phyloP scores from a whole-genome alignment of 2,797 vertebrate genomes.

The Synaphobranchus kaupii region DNA sequence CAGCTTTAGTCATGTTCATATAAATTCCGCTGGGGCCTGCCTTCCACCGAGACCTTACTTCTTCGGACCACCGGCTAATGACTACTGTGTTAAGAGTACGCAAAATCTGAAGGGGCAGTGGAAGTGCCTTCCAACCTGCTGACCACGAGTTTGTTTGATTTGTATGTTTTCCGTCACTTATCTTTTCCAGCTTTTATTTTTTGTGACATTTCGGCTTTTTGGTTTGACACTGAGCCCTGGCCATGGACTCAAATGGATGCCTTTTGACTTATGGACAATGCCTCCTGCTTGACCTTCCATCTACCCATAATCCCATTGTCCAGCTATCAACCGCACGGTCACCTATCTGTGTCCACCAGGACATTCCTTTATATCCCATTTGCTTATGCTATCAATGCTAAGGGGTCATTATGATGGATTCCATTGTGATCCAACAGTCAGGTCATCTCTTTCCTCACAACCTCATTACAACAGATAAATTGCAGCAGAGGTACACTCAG shows the following conservation, averaged over 20 bases:
- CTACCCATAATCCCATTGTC: constrained; percentile 32
- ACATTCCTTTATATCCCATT: constrained; percentile 71
- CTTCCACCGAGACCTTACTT: not conserved
- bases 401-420: constrained; percentile 74
- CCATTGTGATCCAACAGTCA: constrained; percentile 51
- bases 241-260: constrained; percentile 22
- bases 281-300: constrained; percentile 19
- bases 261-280: constrained; percentile 28
- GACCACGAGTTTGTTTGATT: not conserved
- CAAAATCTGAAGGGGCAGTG: not conserved
- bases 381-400: constrained; percentile 76
- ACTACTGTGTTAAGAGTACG: not conserved
- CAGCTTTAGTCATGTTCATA: constrained; percentile 21
- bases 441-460: not conserved
- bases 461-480: not conserved
- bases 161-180: not conserved
- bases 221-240: constrained; percentile 34
- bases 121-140: not conserved
- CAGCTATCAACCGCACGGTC: constrained; percentile 61
- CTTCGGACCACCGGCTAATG: not conserved
- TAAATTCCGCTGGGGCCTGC: constrained; percentile 22
- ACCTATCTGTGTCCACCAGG: constrained; percentile 74
- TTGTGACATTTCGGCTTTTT: not conserved
- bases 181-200: not conserved
- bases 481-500: not conserved